phyloP scores from a whole-genome alignment of 2,888 invertebrate species.

The Dryobotodes eremita region DNA sequence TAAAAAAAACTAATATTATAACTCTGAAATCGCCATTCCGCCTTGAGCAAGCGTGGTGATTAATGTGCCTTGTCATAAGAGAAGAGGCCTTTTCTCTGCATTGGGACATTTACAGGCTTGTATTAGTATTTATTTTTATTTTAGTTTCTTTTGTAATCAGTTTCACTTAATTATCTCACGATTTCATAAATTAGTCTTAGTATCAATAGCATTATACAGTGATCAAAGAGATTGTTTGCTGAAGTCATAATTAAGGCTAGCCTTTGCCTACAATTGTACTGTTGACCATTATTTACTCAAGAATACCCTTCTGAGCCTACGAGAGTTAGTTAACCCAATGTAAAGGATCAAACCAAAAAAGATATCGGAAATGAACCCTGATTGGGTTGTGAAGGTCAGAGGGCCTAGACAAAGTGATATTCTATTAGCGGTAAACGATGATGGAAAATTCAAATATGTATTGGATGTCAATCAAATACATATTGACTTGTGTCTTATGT shows the following conservation, averaged over 20 bases:
- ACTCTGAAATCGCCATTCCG: neutral
- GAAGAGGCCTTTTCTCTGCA: neutral
- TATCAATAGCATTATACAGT: no score
- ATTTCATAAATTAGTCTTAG: no score
- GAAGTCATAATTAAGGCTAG: neutral
- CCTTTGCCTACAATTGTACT: no score
- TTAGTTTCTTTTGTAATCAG: neutral
- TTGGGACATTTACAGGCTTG: neutral
- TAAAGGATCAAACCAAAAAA: neutral
- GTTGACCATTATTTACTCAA: neutral
- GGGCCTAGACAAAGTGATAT: neutral
- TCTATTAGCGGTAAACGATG: no score
- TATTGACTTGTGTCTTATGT: no score
- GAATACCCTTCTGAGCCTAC: neutral
- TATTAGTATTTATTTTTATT: neutral
- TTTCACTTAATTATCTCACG: neutral
- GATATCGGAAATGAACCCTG: neutral
- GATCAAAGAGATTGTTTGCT: neutral
- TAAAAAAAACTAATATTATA: neutral
- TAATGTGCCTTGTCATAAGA: no score
- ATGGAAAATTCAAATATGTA: no score
- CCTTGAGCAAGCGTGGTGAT: neutral
- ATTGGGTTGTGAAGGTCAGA: neutral
- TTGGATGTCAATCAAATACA: no score
- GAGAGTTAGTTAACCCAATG: no score